These are phyloP conservation scores for Montifringilla adamsi DNA, from an alignment of 2,113 vertebrate genomes.

Conservation along the genomic window DNA sequence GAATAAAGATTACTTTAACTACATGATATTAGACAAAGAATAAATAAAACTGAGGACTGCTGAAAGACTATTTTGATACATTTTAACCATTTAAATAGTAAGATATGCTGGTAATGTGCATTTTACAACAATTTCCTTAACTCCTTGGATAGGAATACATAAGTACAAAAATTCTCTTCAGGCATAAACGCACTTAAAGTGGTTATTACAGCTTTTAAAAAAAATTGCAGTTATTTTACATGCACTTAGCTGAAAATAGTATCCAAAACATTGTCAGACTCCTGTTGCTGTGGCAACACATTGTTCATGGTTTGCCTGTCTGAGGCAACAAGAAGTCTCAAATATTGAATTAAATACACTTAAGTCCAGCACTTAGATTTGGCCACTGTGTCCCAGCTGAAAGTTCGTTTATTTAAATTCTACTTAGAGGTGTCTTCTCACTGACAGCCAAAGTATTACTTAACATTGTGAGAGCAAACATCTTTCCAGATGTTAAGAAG, in stretches of 20 bases:
- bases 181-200: neutral
- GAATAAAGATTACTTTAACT: conserved; percentile 33
- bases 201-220: conserved; percentile 44
- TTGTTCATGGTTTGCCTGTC: neutral
- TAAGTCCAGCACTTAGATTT: neutral
- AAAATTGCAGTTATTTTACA: conserved; percentile 57
- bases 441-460: neutral
- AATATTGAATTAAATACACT: neutral
- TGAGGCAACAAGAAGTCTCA: neutral
- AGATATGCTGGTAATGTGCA: neutral
- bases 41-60: neutral
- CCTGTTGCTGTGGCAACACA: conserved; percentile 60
- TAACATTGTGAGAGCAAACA: neutral
- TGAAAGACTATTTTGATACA: neutral
- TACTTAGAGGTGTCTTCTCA: neutral
- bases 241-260: conserved; percentile 54
- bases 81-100: conserved; percentile 11
- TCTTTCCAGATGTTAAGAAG: neutral
- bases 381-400: neutral
- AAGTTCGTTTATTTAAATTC: neutral
- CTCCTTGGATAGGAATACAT: neutral
- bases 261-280: conserved; percentile 43
- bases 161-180: neutral
- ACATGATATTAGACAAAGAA: neutral
- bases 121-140: conserved; percentile 35